Base-by-base conservation (phyloP, 1,140 invertebrate species). In the honey bee (Apis mellifera) region DNA sequence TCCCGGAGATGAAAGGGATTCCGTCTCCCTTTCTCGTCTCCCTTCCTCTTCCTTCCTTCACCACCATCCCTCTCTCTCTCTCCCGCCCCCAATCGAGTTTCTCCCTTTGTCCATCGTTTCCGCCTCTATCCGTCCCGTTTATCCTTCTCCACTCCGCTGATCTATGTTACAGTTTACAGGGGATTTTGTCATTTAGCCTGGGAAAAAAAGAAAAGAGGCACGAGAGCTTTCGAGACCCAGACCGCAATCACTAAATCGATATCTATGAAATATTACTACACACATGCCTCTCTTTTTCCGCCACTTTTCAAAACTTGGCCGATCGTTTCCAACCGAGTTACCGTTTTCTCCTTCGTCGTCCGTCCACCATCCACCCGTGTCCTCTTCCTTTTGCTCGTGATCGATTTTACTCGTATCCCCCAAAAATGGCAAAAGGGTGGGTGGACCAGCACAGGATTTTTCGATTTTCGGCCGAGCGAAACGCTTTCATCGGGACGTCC, bases 1-100 rank as follows among this genome's bases (percentile, higher is more conserved):
- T 59, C 81, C 65, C 60, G 75, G 59, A 84, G 77, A 86, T 85
- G 79, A 86, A 82, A 86, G 84, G 74, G 78, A 68, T 73, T 72
- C 32, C n/a, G 13, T 4, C 52, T 26, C 19, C 23, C 15, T 3
- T 8, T 48, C 19, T 50, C 19, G 17, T 65, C 48, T 42, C 32
- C 26, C 17, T 60, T 21, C 21, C 19, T 73, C 32, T 48, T 26
- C 23, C 15, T 65, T 23, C 12, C n/a, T 17, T 21, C 48, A 7
- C 59, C 19, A 32, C 15, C 50, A 17, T 19, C 32, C 26, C 42
- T 42, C 17, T 9, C 21, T 19, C 32, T 21, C 42, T 42, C 17
- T 9, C 21, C 64, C 32, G 2, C 32, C 2, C 32, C 8, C 26
- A 9, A 7, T 2, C 12, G 12, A 21, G 23, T 1, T 19, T 15